Evolutionary conservation across 2,888 invertebrate species (phyloP).

Genomic region (Ophion obscuratus): DNA sequence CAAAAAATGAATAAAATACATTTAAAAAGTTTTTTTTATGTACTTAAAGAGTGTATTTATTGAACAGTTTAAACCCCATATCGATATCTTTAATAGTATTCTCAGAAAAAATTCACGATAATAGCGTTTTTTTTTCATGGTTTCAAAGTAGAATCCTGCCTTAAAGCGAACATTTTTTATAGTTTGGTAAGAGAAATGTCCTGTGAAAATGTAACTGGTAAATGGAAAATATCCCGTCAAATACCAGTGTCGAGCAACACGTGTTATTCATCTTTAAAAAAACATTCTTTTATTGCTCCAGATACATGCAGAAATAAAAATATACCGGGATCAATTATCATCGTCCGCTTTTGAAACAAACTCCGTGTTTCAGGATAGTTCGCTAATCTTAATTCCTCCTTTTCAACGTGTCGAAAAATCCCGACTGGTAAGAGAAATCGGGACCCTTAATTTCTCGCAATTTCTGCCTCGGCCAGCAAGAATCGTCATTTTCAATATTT

Average conservation of each 20-base stretch:
- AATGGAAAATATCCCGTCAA: neutral
- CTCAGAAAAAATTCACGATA: no score
- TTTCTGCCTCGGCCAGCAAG: no score
- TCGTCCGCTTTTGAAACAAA: neutral
- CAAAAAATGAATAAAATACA: no score
- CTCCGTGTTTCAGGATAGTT: constrained; percentile 11
- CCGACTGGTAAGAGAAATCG: neutral
- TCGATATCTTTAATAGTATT: no score
- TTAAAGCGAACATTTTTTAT: neutral
- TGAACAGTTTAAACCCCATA: no score
- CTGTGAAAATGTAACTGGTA: neutral
- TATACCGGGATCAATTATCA: neutral
- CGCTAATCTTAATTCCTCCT: neutral
- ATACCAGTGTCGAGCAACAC: neutral
- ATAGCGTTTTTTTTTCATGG: no score
- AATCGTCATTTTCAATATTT: no score
- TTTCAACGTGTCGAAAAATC: neutral
- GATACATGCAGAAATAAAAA: neutral
- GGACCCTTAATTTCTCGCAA: no score
- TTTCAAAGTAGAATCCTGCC: no score
- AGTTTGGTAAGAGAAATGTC: neutral
- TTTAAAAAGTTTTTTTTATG: no score
- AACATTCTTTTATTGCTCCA: neutral
- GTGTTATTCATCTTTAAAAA: neutral
- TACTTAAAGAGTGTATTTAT: no score